Base-by-base conservation (phyloP, 2,888 invertebrate species). In the Danaus chrysippus region DNA sequence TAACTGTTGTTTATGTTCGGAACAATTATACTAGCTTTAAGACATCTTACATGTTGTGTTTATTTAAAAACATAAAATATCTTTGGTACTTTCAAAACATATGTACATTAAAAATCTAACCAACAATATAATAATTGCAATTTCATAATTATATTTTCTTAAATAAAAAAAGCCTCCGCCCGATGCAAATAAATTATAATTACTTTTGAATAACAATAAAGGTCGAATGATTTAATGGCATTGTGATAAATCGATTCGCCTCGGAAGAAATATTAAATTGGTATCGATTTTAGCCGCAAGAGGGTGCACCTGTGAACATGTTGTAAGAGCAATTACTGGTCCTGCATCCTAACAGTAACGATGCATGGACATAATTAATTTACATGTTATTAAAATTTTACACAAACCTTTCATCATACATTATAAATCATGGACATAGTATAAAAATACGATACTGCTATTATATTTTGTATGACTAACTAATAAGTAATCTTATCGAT, bases 231-330 rank as follows among this genome's bases (percentile, higher is more conserved):
- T 67, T 71, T 71, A 68, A 71, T 65, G 62, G 67, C 64, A 58
- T 68, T 61, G 77, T 79, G 80, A 87, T 87, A 83, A 86, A 85
- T 86, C 79, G 81, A 83, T 83, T 81, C 76, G 76, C 77, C 76
- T 72, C 76, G 81, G 83, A 84, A 84, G 84, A 86, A 83, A 86
- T 87, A 85, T 80, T 34, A 86, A 87, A 88, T 87, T 84, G 84
- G 82, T 79, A 76, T 83, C 84, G 84, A 81, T 84, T 87, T 84
- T 83, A 73, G 75, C 82, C 80, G 76, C 80, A 78, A 81, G 84
- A 81, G 82, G 81, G 83, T 61, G 80, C 84, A 87, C 87, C 87
- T 87, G 87, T 84, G 71, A 70, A 82, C 84, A 84, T 88, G 87
- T 87, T 87, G 83, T 80, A 77, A 71, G 78, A 76, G 84, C 86